phyloP scores from a whole-genome alignment of 2,888 invertebrate genomes.

The Drosophila meridionalis region DNA sequence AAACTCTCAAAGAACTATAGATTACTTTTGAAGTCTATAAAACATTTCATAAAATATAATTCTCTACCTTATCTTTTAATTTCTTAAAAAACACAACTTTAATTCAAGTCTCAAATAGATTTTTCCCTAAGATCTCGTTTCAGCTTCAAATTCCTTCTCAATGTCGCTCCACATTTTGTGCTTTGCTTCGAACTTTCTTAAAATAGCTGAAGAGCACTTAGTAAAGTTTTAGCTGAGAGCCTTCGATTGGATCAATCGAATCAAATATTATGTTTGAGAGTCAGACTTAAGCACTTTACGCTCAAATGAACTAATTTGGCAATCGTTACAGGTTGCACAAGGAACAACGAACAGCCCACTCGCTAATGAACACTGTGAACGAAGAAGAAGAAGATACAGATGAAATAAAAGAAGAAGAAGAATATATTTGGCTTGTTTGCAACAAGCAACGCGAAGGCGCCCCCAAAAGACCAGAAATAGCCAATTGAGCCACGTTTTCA shows the following conservation, averaged over 20 bases:
- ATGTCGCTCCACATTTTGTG: conserved; percentile 7
- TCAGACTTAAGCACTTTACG: conserved; percentile 64
- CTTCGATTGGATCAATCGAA: conserved; percentile 64
- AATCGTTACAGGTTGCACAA: conserved; percentile 44
- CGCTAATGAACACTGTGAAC: conserved; percentile 58
- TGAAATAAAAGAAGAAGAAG: neutral
- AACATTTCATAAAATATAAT: neutral
- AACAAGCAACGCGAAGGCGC: conserved; percentile 29
- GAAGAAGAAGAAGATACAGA: conserved; percentile 5
- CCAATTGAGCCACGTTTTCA: conserved; percentile 38
- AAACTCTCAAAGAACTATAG: neutral
- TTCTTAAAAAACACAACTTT: neutral
- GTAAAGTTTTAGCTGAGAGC: conserved; percentile 36
- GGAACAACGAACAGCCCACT: conserved; percentile 39
- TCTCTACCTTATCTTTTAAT: neutral
- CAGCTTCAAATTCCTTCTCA: neutral
- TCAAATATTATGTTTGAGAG: conserved; percentile 51
- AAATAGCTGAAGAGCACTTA: conserved; percentile 25
- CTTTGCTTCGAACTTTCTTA: neutral
- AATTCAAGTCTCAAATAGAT: neutral
- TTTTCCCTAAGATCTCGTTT: neutral
- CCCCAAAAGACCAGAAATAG: conserved; percentile 18
- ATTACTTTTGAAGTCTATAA: neutral
- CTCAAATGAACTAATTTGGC: conserved; percentile 68
- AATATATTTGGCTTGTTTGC: conserved; percentile 37